Percentiles rank a stretch among this genome's conserved stretches.
These are phyloP conservation scores for Trypoxylon attenuatum DNA, from an alignment of 2,888 invertebrate species.

Conservation along the genomic window DNA sequence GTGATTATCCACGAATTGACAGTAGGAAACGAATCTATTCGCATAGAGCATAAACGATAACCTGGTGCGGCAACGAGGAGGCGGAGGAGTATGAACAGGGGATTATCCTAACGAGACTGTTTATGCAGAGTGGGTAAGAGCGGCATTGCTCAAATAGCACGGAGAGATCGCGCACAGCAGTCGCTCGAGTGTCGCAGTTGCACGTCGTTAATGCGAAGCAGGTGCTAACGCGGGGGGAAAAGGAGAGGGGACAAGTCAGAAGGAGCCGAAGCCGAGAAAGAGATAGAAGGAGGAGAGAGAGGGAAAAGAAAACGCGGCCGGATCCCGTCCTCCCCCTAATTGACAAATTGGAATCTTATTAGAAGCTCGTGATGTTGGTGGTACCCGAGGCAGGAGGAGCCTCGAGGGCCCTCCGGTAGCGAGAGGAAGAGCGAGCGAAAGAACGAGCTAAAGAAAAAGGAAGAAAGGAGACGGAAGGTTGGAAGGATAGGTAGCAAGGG, in stretches of 20 bases:
- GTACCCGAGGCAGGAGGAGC: constrained; percentile 48
- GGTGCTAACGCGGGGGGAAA: constrained; percentile 48
- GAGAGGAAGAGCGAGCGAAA: neutral
- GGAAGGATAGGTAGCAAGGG: constrained; percentile 42
- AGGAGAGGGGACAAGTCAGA: constrained; percentile 23
- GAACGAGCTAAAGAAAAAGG: constrained; percentile 26
- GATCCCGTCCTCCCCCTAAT: constrained; percentile 77
- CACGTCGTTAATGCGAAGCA: constrained; percentile 49
- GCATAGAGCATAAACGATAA: too few species aligned
- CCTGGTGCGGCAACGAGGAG: constrained; percentile 9
- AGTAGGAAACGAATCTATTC: too few species aligned
- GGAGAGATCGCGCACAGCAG: constrained; percentile 37
- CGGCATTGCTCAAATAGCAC: constrained; percentile 21
- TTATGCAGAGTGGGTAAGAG: constrained; percentile 1
- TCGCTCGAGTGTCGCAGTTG: constrained; percentile 46
- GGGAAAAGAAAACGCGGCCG: constrained; percentile 55
- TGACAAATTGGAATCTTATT: constrained; percentile 85
- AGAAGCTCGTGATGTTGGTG: constrained; percentile 66
- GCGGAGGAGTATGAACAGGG: neutral
- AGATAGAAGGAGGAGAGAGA: constrained; percentile 33
- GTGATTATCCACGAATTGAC: too few species aligned
- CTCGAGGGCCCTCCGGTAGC: constrained; percentile 24
- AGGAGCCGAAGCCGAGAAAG: constrained; percentile 15
- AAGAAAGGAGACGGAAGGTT: constrained; percentile 28
- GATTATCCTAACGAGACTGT: neutral